Base-by-base conservation (phyloP, 2,888 invertebrate genomes). In the Eupithecia dodoneata region DNA sequence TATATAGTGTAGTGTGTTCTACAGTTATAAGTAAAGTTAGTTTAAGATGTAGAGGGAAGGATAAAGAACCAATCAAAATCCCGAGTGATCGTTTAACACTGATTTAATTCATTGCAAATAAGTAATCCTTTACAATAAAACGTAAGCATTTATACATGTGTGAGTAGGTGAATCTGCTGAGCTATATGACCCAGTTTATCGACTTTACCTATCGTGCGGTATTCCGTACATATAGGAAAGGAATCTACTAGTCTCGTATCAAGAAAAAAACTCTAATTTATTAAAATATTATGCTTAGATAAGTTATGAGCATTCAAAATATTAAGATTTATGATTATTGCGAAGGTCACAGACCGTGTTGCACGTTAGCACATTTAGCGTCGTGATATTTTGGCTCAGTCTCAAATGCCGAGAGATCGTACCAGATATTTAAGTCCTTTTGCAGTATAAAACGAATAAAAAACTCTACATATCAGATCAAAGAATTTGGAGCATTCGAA, bases 341-440 rank as follows among this genome's bases (percentile, higher is more conserved):
- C 70, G 79, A 80, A 81, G 81, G 81, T 81, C 79, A 49, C 66
- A 79, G 81, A 81, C 81, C 80, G 78, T 49, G 55, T 74, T 76
- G 75, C 65, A 69, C 79, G 76, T 80, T 78, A 76, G 73, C 76
- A 80, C 73, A 77, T 75, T 75, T 69, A 71, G 71, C 74, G 79
- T 74, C 76, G 71, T 49, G 73, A 78, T 73, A 76, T 80, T 88
- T 90, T 92, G 92, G 92, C 92, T 74, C 78, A 78, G 84, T 84
- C 85, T 90, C 92, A 92, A 91, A 85, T 74, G 77, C 82, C 83
- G 80, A 85, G 85, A 84, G 83, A 82, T 75, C 73, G 72, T 74
- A 80, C 79, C 72, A 80, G 76, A 79, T 78, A 85, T 85, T 85
- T 85, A 77, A 85, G 82, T 84, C 88, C 88, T 87, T 89, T 89